Base-by-base conservation (phyloP, 2,888 invertebrate genomes). In the Pilophorus perplexus region DNA sequence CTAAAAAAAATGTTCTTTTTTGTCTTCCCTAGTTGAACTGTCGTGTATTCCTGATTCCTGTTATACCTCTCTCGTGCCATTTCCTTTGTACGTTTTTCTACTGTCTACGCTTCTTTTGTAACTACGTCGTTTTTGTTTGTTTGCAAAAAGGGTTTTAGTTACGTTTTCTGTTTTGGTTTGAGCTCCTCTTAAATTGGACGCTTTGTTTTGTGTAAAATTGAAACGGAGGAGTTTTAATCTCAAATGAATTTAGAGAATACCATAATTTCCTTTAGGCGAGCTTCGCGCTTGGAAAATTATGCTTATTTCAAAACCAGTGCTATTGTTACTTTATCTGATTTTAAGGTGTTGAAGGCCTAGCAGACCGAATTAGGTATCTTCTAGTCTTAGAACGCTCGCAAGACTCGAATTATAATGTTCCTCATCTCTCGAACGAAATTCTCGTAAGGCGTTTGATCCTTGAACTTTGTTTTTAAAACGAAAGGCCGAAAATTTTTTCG, bases 111-210 rank as follows among this genome's bases (percentile, higher is more conserved):
- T 37, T 33, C 12, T 55, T 37, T 37, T 25, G 59, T 59, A 59
- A 59, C 59, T 59, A 59, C 59, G 16, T 59, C 59, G 27, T 59
- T 59, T 59, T 59, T 59, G 59, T 59, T 59, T 23, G 28, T 59
- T 59, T 59, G 59, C 59, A 59, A 59, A 59, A 59, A 59, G 42
- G 59, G 59, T 59, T 59, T 42, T 59, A 59, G 59, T 59, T 59
- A 59, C 42, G 18, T 2, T 10, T n/a, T 54, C 14, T 54, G n/a
- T 46, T 46, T 37, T 5, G 38, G 37, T 55, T 37, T 28, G 10
- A 20, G 38, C 55, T 55, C 38, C 55, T 33, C 37, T 38, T 52
- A 38, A 38, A 38, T 55, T 55, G 37, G 38, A n/a, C 33, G 38
- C 37, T 22, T 22, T 14, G n/a, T 55, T 37, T 28, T 52, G 37